Percentiles rank a stretch among this genome's conserved stretches.
Evolutionary conservation across 2,888 invertebrate genomes (phyloP).

Genomic region (Epirrhoe tristata): DNA sequence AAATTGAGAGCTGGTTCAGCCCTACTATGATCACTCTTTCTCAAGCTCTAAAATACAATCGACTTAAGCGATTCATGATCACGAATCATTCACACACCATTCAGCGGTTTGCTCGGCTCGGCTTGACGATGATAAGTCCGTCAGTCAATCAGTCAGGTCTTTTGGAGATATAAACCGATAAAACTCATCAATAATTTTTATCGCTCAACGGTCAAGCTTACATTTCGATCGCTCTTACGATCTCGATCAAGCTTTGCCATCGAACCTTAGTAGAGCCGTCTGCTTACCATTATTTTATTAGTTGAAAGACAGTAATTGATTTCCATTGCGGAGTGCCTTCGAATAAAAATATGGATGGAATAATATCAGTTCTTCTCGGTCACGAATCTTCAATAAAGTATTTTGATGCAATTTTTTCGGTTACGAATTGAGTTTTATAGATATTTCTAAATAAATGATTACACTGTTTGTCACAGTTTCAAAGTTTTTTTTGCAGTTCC

Average conservation of each 20-base stretch:
- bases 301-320: conserved; percentile 37
- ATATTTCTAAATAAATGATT: not conserved
- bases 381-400: conserved; percentile 33
- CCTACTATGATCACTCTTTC: conserved; percentile 22
- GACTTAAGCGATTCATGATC: too few relatives aligned
- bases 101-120: too few relatives aligned
- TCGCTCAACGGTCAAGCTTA: not conserved
- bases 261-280: not conserved
- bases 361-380: conserved; percentile 20
- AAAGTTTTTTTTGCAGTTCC: not conserved
- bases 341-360: conserved; percentile 30
- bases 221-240: not conserved
- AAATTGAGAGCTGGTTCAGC: conserved; percentile 51
- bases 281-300: conserved; percentile 32
- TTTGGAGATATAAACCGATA: too few relatives aligned
- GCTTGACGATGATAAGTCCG: too few relatives aligned
- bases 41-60: not conserved
- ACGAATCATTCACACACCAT: too few relatives aligned
- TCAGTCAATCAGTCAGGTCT: too few relatives aligned
- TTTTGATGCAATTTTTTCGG: conserved; percentile 12
- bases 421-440: conserved; percentile 9
- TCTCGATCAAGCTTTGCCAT: not conserved
- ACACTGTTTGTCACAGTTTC: not conserved
- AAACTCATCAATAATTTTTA: not conserved
- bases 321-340: conserved; percentile 30